phyloP scores from a whole-genome alignment of 2,113 vertebrate genomes.

The Onychostoma macrolepis region DNA sequence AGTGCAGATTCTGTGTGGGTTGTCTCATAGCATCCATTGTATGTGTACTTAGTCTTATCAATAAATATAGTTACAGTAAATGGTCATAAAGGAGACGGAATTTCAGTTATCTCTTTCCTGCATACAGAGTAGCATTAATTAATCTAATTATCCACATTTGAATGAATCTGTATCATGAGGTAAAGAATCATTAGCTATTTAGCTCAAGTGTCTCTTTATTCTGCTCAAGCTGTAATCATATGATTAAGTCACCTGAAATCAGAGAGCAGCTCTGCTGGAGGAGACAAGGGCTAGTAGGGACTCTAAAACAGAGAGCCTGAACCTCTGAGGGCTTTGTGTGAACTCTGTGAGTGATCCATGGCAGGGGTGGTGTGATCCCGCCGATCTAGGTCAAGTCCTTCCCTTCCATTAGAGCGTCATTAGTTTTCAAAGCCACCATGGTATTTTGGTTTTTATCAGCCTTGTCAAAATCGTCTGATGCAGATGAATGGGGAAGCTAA shows the following conservation, averaged over 20 bases:
- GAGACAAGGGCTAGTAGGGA: not conserved
- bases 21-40: not conserved
- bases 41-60: not conserved
- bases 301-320: constrained; percentile 32
- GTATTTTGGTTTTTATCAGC: constrained; percentile 55
- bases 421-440: constrained; percentile 59
- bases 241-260: constrained; percentile 24
- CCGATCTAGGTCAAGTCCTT: constrained; percentile 70
- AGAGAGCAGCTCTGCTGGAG: not conserved
- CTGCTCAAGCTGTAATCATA: not conserved
- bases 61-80: not conserved
- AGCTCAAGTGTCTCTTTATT: not conserved
- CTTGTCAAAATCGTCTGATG: constrained; percentile 46
- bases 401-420: constrained; percentile 55
- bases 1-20: not conserved
- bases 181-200: not conserved
- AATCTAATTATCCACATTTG: not conserved
- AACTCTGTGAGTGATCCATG: constrained; percentile 48
- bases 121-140: not conserved
- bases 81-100: not conserved
- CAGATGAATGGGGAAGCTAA: constrained; percentile 24
- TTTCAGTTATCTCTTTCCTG: not conserved
- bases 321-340: constrained; percentile 8
- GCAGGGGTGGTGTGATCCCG: constrained; percentile 46
- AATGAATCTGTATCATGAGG: not conserved